These are phyloP conservation scores for Philopedon plagiatum DNA, from an alignment of 2,888 invertebrate genomes.

Conservation along the genomic window DNA sequence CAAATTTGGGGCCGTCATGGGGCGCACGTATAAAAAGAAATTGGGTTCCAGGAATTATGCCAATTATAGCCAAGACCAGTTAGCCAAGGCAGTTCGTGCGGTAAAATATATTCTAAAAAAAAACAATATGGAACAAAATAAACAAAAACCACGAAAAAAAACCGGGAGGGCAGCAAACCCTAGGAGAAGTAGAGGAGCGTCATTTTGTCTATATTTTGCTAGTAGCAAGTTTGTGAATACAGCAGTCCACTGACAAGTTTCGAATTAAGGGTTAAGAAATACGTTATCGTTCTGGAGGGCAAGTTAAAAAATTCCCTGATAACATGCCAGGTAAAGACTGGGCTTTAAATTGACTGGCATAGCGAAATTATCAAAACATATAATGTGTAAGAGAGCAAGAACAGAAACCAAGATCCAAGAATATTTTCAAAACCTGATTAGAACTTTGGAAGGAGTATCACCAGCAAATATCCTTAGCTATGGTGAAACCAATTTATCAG, in stretches of 20 bases:
- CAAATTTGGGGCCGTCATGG: no score
- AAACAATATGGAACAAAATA: constrained; percentile 32
- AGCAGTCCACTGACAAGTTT: constrained; percentile 12
- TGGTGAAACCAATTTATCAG: constrained; percentile 58
- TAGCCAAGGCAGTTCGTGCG: background rate
- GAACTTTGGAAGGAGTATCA: constrained; percentile 30
- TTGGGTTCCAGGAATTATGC: no score
- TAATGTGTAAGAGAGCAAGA: constrained; percentile 1
- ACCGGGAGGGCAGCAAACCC: background rate
- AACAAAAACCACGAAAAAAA: constrained; percentile 12
- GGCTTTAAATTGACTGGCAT: constrained; percentile 1
- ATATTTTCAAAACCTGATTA: no score
- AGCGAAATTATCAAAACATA: constrained; percentile 24
- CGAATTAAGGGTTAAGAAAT: background rate
- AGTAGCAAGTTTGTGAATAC: constrained; percentile 18
- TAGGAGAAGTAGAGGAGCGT: constrained; percentile 28
- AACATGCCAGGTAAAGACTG: constrained; percentile 9
- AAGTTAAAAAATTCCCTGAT: background rate
- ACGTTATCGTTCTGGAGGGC: background rate
- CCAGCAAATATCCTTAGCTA: constrained; percentile 53
- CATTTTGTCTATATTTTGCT: constrained; percentile 25
- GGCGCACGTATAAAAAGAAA: no score
- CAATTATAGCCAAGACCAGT: no score
- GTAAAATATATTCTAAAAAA: constrained; percentile 13
- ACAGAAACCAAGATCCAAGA: constrained; percentile 3